Conservation (phyloP, 2,797 vertebrate species). For the Kryptopterus vitreolus region DNA sequence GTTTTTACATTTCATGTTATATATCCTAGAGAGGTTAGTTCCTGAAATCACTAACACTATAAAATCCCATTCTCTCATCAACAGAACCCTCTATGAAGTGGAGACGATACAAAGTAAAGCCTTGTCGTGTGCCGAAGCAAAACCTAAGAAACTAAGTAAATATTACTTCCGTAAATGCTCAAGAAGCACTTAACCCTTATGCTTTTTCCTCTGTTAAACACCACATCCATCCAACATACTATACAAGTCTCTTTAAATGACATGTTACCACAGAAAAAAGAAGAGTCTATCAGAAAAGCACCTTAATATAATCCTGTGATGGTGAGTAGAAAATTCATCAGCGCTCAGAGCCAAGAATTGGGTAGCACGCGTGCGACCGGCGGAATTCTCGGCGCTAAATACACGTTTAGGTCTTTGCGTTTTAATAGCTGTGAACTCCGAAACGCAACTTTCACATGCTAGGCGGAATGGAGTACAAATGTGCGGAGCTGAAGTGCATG, state of each 20-base stretch:
- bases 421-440: background rate
- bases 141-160: background rate
- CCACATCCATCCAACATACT: too few species aligned
- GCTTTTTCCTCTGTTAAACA: background rate
- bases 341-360: background rate
- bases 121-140: background rate
- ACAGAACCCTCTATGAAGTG: background rate
- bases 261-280: background rate
- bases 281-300: background rate
- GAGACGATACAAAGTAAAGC: background rate
- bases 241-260: background rate
- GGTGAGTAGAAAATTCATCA: background rate
- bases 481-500: slow-evolving; percentile 26
- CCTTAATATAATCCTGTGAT: background rate
- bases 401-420: background rate
- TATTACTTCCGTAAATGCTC: background rate
- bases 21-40: background rate
- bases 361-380: background rate
- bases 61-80: too few species aligned
- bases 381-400: background rate
- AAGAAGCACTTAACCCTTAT: too few species aligned
- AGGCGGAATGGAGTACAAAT: background rate
- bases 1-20: background rate
- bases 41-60: background rate
- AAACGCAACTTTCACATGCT: background rate